Base-by-base conservation (phyloP, 92 coral and sea anemone species). In the Chrysogorgia sp. region DNA sequence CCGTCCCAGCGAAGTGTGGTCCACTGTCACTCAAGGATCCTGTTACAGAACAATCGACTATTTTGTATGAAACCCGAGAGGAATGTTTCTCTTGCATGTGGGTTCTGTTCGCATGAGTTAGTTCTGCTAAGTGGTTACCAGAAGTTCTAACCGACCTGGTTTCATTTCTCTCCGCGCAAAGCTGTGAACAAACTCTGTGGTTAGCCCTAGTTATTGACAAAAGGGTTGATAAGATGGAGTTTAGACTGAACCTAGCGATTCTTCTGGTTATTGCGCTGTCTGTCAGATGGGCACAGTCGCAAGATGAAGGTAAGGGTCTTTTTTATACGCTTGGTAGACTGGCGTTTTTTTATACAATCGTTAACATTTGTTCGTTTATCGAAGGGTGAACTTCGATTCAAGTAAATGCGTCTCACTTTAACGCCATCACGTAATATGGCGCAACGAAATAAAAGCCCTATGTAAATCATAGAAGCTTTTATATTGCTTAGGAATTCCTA, bases 211-310 rank as follows among this genome's bases (percentile, higher is more conserved):
- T 70, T 65, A 68, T 35, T 40, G 47, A 33, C 49, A 71, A 75
- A n/a, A 64, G 93, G 94, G 98, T 91, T 94, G 93, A 91, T 91
- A 93, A 89, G 97, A 94, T 94, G 98, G 89, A 96, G 98, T 94
- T 94, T 90, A 70, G 68, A 64, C 64, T 72, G 64, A 64, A 86
- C 84, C 64, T 86, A 71, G 88, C 88, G 29, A 71, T 86, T 69
- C 85, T 87, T 87, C 82, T 90, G 62, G 77, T 84, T 74, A 12
- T 75, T 37, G 74, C 77, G 26, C 59, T 75, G 29, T 71, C 81
- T 60, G 79, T 58, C 34, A 22, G 37, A 50, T n/a, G 40, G 56
- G 74, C 83, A 43, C 30, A 56, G 35, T 78, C 82, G 10, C 87
- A 83, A 67, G 67, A 70, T 19, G 77, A 62, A 12, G 47, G 74